Conservation (phyloP, 2,113 vertebrate species). For the Microtus richardsoni region DNA sequence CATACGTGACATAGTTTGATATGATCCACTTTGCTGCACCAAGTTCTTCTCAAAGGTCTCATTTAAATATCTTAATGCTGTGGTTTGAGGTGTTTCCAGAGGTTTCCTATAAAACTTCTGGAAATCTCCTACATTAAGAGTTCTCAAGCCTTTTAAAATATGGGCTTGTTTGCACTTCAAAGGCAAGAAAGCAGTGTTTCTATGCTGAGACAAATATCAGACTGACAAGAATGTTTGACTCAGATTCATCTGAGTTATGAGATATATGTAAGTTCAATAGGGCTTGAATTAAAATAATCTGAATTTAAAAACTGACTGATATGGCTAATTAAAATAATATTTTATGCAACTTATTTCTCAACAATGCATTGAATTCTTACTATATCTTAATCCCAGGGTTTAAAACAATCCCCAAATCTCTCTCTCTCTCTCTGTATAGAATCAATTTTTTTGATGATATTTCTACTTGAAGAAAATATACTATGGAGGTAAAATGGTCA, state of each 20-base stretch:
- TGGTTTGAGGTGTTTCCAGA: neutral
- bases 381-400: neutral
- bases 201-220: neutral
- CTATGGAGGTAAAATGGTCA: neutral
- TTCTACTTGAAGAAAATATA: neutral
- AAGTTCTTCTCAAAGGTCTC: neutral
- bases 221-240: neutral
- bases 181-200: conserved; percentile 1
- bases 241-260: neutral
- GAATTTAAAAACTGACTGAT: neutral
- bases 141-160: conserved; percentile 23
- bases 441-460: neutral
- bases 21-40: neutral
- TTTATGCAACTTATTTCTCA: conserved; percentile 12
- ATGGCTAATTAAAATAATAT: neutral
- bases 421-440: neutral
- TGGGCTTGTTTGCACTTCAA: neutral
- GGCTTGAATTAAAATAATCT: conserved; percentile 32
- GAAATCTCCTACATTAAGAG: neutral
- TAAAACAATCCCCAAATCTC: neutral
- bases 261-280: neutral
- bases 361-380: neutral
- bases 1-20: neutral
- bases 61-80: neutral
- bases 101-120: neutral